phyloP scores from a whole-genome alignment of 2,888 invertebrate species.

The Tuta absoluta region DNA sequence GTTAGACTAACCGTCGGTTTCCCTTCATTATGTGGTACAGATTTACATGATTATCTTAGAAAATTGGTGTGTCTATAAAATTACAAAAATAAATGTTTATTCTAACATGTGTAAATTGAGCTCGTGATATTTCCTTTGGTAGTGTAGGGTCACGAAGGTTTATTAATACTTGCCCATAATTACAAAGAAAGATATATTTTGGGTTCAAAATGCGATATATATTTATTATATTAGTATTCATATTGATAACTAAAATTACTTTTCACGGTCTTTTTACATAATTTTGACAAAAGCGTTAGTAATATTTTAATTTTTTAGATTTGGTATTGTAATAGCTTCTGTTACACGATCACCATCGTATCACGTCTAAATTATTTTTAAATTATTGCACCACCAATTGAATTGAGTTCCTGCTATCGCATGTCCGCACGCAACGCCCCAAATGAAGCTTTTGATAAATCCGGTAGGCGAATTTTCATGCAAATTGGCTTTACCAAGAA shows the following conservation, averaged over 20 bases:
- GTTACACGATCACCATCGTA: not conserved
- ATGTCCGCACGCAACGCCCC: not conserved
- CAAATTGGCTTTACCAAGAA: slow-evolving; percentile 19
- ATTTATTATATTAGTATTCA: no score
- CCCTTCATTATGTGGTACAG: slow-evolving; percentile 61
- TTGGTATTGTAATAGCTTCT: not conserved
- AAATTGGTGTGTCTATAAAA: slow-evolving; percentile 39
- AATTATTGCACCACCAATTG: not conserved
- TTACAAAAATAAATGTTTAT: slow-evolving; percentile 31
- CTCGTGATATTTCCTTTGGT: slow-evolving; percentile 8
- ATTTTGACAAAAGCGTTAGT: not conserved
- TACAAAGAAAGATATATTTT: no score
- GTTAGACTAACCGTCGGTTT: slow-evolving; percentile 74
- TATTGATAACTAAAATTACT: no score
- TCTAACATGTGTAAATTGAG: slow-evolving; percentile 33
- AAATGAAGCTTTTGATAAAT: slow-evolving; percentile 6
- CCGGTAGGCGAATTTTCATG: slow-evolving; percentile 14
- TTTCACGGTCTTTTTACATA: not conserved
- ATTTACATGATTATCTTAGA: slow-evolving; percentile 46
- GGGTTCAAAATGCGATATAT: no score
- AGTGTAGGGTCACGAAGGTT: no score
- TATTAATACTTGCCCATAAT: no score
- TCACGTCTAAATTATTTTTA: not conserved
- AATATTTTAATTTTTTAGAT: no score
- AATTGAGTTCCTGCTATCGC: not conserved